Evolutionary conservation across 1,140 invertebrate genomes (phyloP), one percentile per base, ranked within the genome.

Genomic region (Ctenoplectra terminalis): DNA sequence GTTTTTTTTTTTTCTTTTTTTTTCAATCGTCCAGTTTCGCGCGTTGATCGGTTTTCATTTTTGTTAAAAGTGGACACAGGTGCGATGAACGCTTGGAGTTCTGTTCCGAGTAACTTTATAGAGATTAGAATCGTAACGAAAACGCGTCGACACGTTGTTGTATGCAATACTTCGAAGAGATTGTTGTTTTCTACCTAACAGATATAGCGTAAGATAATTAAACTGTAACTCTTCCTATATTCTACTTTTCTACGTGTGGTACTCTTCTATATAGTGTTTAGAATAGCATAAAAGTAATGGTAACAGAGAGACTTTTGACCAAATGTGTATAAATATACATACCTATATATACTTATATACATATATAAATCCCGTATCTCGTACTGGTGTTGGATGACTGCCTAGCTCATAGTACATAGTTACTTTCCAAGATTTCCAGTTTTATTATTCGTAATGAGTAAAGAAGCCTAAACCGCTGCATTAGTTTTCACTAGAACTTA

Each of bases 321-420:
- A 81, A n/a, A 64, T 46, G 72, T 74, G 48, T 69, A 76, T 63
- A 72, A 17, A 64, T 63, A 72, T 71, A 78, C 54, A 72, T 73
- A 63, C 52, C 52, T 71, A 61, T 63, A 79, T 17, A 78, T 31
- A 52, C 63, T 31, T 75, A 72, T 71, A 73, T 48, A 77, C 76
- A 66, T 82, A 84, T 46, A 64, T 83, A 85, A 80, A 88, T 85
- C 88, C 87, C 69, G 88, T 90, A 85, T 86, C 87, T 88, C 85
- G 88, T 92, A 92, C 89, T 91, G 87, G 84, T 91, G 87, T 92
- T 92, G 89, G 90, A 90, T 90, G 89, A 90, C 89, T 91, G 88
- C 90, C 90, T 93, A 92, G 91, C 92, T 93, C 92, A 93, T 93
- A 93, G 90, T 92, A 90, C 85, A 90, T 90, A 90, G 88, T 88